These are phyloP conservation scores for sheep (Ovis aries) DNA, from an alignment of 2,113 vertebrate species.

Conservation along the genomic window DNA sequence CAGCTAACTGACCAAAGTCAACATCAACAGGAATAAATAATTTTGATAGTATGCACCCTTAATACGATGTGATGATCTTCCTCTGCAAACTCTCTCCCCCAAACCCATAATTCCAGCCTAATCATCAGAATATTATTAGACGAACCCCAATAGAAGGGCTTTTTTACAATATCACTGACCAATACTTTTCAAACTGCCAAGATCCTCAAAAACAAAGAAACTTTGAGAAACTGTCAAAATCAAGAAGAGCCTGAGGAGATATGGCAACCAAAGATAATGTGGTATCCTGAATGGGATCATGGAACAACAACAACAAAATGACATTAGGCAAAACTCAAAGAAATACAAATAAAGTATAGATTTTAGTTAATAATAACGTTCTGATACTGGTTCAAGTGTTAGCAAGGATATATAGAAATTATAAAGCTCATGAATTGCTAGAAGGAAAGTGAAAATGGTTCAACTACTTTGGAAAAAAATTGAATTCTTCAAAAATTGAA, in stretches of 20 bases:
- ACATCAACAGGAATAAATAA: neutral
- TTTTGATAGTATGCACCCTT: neutral
- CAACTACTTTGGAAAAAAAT: neutral
- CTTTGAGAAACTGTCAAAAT: neutral
- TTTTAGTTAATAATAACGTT: neutral
- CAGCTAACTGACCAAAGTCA: neutral
- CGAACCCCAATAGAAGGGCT: neutral
- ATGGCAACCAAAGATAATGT: neutral
- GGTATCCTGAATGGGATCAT: neutral
- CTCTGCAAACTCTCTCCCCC: neutral
- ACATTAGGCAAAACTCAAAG: neutral
- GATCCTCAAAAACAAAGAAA: neutral
- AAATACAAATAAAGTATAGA: neutral
- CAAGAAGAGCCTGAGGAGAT: neutral
- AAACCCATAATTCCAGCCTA: neutral
- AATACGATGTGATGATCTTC: neutral
- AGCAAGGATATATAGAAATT: neutral
- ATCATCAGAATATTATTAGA: neutral
- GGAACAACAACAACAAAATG: neutral
- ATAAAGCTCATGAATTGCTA: neutral
- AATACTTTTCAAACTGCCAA: neutral
- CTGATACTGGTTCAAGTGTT: neutral
- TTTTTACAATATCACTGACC: neutral
- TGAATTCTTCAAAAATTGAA: neutral
- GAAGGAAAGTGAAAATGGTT: neutral